Conservation (phyloP, 2,888 invertebrate species). For the Perdita meconis region DNA sequence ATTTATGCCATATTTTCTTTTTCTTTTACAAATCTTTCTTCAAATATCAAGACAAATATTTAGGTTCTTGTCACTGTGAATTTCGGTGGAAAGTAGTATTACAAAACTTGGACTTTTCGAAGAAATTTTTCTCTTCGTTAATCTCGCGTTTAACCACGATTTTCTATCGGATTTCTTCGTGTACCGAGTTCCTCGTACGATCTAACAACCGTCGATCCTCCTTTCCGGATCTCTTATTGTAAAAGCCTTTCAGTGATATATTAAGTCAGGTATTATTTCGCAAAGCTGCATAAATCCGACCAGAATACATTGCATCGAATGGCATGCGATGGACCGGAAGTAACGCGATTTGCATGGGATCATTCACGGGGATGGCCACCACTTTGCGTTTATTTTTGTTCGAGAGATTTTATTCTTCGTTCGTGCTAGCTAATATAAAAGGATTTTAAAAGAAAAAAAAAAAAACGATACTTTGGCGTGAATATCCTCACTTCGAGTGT, state of each 20-base stretch:
- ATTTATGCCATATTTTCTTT: too few relatives aligned
- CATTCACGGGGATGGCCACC: slow-evolving; percentile 41
- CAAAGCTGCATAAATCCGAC: slow-evolving; percentile 59
- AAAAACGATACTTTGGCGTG: too few relatives aligned
- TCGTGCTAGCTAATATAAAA: slow-evolving; percentile 11
- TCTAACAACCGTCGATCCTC: slow-evolving; percentile 52
- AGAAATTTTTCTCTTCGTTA: slow-evolving; percentile 7
- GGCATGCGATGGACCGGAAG: slow-evolving; percentile 52
- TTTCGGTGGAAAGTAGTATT: background rate
- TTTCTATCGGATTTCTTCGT: slow-evolving; percentile 16
- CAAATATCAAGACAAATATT: background rate
- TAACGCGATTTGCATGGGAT: slow-evolving; percentile 64
- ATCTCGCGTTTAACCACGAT: slow-evolving; percentile 9
- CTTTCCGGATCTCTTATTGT: slow-evolving; percentile 49
- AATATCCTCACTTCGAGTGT: too few relatives aligned
- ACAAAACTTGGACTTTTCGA: background rate
- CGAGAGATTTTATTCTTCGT: background rate
- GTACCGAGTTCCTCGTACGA: slow-evolving; percentile 11
- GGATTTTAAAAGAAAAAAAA: too few relatives aligned
- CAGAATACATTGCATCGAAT: slow-evolving; percentile 59
- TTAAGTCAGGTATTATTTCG: slow-evolving; percentile 61
- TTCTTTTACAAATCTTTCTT: too few relatives aligned
- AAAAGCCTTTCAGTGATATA: slow-evolving; percentile 54
- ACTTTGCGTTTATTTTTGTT: slow-evolving; percentile 23
- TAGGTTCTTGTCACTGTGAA: too few relatives aligned